Base-by-base conservation (phyloP, 2,113 vertebrate species). In the Bagarius yarrelli region DNA sequence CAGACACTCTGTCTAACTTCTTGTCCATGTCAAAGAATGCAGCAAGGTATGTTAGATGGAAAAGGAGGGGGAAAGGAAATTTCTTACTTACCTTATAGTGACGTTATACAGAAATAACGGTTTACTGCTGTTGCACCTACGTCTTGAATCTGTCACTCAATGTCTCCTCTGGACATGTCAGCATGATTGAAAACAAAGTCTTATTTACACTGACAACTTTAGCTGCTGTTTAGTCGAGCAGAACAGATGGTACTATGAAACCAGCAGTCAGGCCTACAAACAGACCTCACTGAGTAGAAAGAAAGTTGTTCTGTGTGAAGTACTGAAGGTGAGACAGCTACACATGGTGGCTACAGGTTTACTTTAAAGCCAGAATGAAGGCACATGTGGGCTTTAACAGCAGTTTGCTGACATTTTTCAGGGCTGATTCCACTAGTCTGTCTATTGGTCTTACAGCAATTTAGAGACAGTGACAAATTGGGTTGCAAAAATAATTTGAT, bases 81-180 rank as follows among this genome's bases (percentile, higher is more conserved):
- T 60, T 84, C 60, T 81, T 70, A n/a, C 75, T 53, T 83, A 32
- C 59, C 32, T 69, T 83, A 79, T 72, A 78, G 74, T 80, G 78
- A 81, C 75, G 73, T 73, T 73, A 50, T 76, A 69, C 87, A 21
- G 74, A 74, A 89, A 89, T 86, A 88, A 88, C 87, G 78, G 89
- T 93, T 92, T 92, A 91, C 90, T 88, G 85, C 89, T 86, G 86
- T 88, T 90, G 88, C 78, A 78, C 70, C 87, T 88, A 85, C 85
- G 83, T 91, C 89, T 91, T 92, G 85, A 83, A 92, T 88, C 87
- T 91, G 91, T 91, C 93, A 91, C 86, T 93, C 91, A 92, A 21
- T 57, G 34, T 80, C 89, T 87, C 88, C 87, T 89, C 91, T 90
- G 90, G 91, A 90, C 89, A 84, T 80, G 91, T 91, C 92, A 90